A percentile compares a stretch with the other conserved stretches of the same genome.
Conservation (phyloP, 2,113 vertebrate genomes). For the Peromyscus polionotus region DNA sequence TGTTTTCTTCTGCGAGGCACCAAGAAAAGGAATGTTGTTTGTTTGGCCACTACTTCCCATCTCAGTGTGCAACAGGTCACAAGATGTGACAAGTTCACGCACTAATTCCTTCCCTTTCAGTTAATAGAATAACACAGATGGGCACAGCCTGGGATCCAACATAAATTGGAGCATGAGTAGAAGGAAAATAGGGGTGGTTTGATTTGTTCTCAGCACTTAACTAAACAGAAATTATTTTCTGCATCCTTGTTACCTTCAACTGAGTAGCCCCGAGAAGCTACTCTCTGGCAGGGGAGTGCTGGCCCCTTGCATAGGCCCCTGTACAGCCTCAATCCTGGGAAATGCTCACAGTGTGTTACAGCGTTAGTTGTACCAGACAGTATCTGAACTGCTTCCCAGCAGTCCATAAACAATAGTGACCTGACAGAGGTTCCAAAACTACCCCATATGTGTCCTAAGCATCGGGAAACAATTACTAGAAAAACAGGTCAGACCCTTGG, state of each 20-base stretch:
- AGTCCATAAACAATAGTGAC: neutral
- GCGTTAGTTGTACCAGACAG: neutral
- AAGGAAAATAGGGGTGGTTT: slow-evolving; percentile 69
- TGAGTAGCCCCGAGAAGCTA: neutral
- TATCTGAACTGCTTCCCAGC: neutral
- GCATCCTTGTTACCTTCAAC: neutral
- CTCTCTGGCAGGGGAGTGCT: neutral
- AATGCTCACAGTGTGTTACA: neutral
- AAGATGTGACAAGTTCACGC: slow-evolving; percentile 87
- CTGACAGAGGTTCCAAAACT: neutral
- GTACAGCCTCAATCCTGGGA: neutral
- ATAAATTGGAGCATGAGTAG: slow-evolving; percentile 44
- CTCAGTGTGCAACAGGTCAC: slow-evolving; percentile 86
- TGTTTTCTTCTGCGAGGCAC: neutral
- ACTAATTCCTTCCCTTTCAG: slow-evolving; percentile 87
- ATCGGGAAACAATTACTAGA: neutral
- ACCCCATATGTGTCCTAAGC: neutral
- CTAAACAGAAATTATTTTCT: slow-evolving; percentile 53
- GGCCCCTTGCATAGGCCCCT: neutral
- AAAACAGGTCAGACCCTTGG: neutral
- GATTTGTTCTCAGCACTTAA: slow-evolving; percentile 50
- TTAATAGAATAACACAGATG: slow-evolving; percentile 91
- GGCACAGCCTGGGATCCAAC: slow-evolving; percentile 83
- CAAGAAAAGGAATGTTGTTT: slow-evolving; percentile 82
- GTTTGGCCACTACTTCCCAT: slow-evolving; percentile 81